A percentile compares a stretch with the other conserved stretches of the same genome.
Conservation (phyloP, 2,797 vertebrate genomes). For the Percopsis omiscomaycus region DNA sequence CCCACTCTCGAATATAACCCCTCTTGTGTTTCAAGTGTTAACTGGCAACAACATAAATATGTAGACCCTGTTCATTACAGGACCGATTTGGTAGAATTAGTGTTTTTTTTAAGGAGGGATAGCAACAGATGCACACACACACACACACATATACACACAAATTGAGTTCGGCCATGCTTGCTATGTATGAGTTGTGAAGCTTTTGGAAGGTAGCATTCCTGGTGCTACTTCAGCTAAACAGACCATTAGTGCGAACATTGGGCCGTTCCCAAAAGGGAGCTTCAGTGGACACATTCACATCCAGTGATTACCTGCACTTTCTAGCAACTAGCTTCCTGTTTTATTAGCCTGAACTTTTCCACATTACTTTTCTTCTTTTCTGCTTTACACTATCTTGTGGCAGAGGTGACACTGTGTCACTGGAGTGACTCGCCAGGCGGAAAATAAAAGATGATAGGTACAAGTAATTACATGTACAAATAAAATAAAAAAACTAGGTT, state of each 20-base stretch:
- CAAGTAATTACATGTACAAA: neutral
- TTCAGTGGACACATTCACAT: slow-evolving; percentile 73
- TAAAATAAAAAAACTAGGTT: slow-evolving; percentile 1
- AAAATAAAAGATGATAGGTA: slow-evolving; percentile 16
- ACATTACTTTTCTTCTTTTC: slow-evolving; percentile 52
- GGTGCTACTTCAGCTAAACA: slow-evolving; percentile 75
- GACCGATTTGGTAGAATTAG: slow-evolving; percentile 59
- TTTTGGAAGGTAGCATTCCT: slow-evolving; percentile 76
- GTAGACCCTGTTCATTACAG: slow-evolving; percentile 74
- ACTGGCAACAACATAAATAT: slow-evolving; percentile 76
- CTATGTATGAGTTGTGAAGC: slow-evolving; percentile 60
- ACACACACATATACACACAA: slow-evolving; percentile 1
- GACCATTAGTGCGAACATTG: slow-evolving; percentile 71
- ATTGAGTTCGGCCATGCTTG: slow-evolving; percentile 56
- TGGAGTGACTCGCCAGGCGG: slow-evolving; percentile 40
- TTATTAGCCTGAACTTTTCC: slow-evolving; percentile 52
- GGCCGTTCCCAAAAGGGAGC: slow-evolving; percentile 61
- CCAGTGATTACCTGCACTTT: slow-evolving; percentile 70
- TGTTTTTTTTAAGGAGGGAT: slow-evolving; percentile 51
- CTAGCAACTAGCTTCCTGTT: slow-evolving; percentile 65
- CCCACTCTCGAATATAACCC: slow-evolving; percentile 80
- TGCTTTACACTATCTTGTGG: slow-evolving; percentile 33
- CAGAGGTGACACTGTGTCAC: slow-evolving; percentile 50
- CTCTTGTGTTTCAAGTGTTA: slow-evolving; percentile 83
- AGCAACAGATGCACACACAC: slow-evolving; percentile 49